Percentiles rank a stretch among this genome's conserved stretches.
These are phyloP conservation scores for Cryptus viduatorius DNA, from an alignment of 2,888 invertebrate genomes.

Conservation along the genomic window DNA sequence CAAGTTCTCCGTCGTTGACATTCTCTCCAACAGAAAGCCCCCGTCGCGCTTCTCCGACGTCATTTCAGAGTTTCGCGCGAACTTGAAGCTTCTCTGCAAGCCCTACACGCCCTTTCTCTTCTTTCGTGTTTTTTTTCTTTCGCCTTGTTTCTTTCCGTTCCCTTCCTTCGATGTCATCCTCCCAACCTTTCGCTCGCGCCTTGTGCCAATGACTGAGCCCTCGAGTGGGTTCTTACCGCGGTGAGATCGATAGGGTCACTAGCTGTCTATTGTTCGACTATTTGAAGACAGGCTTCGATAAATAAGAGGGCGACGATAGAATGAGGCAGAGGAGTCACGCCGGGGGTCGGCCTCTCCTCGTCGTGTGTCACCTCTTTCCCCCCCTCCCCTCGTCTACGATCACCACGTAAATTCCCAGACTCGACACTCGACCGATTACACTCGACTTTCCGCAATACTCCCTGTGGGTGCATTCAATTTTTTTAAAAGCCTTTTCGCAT, in stretches of 20 bases:
- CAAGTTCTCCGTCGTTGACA: conserved; percentile 3
- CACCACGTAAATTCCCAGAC: conserved; percentile 66
- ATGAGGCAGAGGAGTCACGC: conserved; percentile 51
- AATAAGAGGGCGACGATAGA: conserved; percentile 64
- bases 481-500: conserved; percentile 44
- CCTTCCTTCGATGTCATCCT: conserved; percentile 12
- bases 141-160: background rate
- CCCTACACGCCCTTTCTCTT: conserved; percentile 5
- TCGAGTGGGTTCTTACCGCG: conserved; percentile 57
- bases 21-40: background rate
- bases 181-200: conserved; percentile 20
- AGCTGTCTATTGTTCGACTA: conserved; percentile 66
- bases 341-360: conserved; percentile 36
- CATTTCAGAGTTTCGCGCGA: background rate
- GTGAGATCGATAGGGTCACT: conserved; percentile 65
- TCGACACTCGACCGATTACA: conserved; percentile 67
- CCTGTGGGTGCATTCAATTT: conserved; percentile 45
- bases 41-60: conserved; percentile 3
- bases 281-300: conserved; percentile 67
- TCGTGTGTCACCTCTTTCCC: conserved; percentile 18
- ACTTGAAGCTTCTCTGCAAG: background rate
- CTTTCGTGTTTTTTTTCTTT: conserved; percentile 8
- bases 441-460: conserved; percentile 52
- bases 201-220: conserved; percentile 54
- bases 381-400: conserved; percentile 40